Evolutionary conservation across 2,113 vertebrate genomes (phyloP), one percentile per base, ranked within the genome.

Genomic region (Perognathus longimembris): DNA sequence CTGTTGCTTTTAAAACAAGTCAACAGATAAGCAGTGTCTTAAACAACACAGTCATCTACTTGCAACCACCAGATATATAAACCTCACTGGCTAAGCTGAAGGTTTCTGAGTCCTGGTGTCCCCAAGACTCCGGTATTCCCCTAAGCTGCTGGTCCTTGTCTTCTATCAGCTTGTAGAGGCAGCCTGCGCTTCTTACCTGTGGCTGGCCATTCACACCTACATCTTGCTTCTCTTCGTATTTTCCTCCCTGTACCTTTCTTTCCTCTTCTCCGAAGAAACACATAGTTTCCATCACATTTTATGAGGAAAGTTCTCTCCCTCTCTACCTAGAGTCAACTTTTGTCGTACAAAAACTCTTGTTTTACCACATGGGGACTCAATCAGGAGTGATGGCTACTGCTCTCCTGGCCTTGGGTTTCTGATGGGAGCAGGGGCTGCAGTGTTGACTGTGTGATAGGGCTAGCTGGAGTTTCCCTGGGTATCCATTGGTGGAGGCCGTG

Each of bases 361-460:
- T 54, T 64, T 26, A 3, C 28, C 28, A 64, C 28, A 64, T 30
- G 30, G 1, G 7, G 15, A 30, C 11, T 42, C 6, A 21, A 26
- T 3, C 50, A 30, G 38, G 38, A 21, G 34, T n/a, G 10, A 1
- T 11, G 28, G 2, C 15, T 0, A 50, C 1, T 30, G 9, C 24
- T 15, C 12, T 40, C 22, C 5, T 77, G 28, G 0, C 18, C 45
- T 54, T 32, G 21, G 50, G 14, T 26, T 6, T 61, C 10, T n/a
- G 7, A 30, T 5, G 12, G 8, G 34, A 26, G 7, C 59, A 66
- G 1, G 9, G 5, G 2, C 10, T 61, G 21, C 42, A 66, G 10
- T 21, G 64, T 42, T 64, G 6, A 34, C 17, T 36, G 63, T 17
- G 75, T 30, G 14, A 26, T 0, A 24, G 36, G 2, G 14, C 2